Percentiles rank a stretch among this genome's conserved stretches.
phyloP scores from a whole-genome alignment of 2,888 invertebrate species.

The Morpho helenor region DNA sequence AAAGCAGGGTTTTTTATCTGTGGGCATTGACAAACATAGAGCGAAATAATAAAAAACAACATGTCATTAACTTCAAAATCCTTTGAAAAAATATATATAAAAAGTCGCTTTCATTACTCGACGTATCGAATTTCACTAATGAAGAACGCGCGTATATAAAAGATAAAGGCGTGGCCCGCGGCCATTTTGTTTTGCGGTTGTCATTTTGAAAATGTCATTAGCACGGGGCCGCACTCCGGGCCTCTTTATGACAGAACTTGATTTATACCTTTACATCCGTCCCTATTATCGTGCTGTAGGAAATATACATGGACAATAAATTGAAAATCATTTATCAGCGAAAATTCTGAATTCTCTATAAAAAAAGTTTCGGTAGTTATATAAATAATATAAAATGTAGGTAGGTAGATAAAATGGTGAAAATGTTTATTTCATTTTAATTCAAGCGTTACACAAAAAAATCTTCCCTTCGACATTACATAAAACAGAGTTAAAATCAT shows the following conservation, averaged over 20 bases:
- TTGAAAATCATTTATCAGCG: conserved; percentile 3
- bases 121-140: conserved; percentile 8
- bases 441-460: too few species aligned
- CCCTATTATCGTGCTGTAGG: conserved; percentile 17
- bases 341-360: too few species aligned
- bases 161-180: conserved; percentile 18
- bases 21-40: too few species aligned
- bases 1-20: too few species aligned
- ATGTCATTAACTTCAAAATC: conserved; percentile 6
- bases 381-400: too few species aligned
- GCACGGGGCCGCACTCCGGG: conserved; percentile 27
- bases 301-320: conserved; percentile 19
- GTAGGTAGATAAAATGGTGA: too few species aligned
- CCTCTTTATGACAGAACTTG: conserved; percentile 16
- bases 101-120: conserved; percentile 2
- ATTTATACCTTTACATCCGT: conserved; percentile 18
- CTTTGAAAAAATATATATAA: conserved; percentile 4
- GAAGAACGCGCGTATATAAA: conserved; percentile 7
- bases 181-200: conserved; percentile 37
- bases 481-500: too few species aligned
- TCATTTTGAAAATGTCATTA: conserved; percentile 48
- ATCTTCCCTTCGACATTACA: too few species aligned
- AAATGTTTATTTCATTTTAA: too few species aligned
- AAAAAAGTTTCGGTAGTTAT: too few species aligned
- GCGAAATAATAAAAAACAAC: not conserved